A percentile compares a stretch with the other conserved stretches of the same genome.
Evolutionary conservation across 2,113 vertebrate species (phyloP).

Genomic region (Tupaia chinensis): DNA sequence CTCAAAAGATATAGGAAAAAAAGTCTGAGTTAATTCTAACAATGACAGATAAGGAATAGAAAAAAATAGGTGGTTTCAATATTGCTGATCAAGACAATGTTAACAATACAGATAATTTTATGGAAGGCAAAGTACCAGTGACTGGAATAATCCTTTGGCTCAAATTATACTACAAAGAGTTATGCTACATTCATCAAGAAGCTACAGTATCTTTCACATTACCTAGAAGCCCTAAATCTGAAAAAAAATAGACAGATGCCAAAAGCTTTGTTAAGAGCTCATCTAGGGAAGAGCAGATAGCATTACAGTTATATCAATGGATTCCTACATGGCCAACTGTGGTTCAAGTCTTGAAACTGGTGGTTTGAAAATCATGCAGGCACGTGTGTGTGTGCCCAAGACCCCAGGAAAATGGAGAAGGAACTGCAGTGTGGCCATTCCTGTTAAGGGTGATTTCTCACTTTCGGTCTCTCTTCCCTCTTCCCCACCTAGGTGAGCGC

Average conservation of each 20-base stretch:
- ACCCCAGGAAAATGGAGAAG: too few relatives aligned
- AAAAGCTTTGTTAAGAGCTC: neutral
- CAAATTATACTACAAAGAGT: neutral
- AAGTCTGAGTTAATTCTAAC: slow-evolving; percentile 8
- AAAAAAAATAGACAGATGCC: neutral
- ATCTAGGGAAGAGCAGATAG: neutral
- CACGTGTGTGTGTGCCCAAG: too few relatives aligned
- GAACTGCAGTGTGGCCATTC: too few relatives aligned
- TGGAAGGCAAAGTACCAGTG: neutral
- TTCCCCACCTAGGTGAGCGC: too few relatives aligned
- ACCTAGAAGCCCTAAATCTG: neutral
- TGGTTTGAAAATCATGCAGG: too few relatives aligned
- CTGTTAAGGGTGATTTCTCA: too few relatives aligned
- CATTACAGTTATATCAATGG: too few relatives aligned
- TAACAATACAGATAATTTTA: neutral
- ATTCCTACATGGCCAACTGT: too few relatives aligned
- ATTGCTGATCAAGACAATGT: neutral
- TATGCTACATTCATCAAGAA: neutral
- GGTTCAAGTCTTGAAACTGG: too few relatives aligned
- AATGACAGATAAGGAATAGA: neutral
- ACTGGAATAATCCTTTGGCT: neutral
- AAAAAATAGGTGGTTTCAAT: neutral
- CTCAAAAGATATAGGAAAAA: neutral
- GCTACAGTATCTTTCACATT: neutral
- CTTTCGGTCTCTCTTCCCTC: too few relatives aligned